Base-by-base conservation (phyloP, 2,113 vertebrate genomes). In the Amazona vittata region DNA sequence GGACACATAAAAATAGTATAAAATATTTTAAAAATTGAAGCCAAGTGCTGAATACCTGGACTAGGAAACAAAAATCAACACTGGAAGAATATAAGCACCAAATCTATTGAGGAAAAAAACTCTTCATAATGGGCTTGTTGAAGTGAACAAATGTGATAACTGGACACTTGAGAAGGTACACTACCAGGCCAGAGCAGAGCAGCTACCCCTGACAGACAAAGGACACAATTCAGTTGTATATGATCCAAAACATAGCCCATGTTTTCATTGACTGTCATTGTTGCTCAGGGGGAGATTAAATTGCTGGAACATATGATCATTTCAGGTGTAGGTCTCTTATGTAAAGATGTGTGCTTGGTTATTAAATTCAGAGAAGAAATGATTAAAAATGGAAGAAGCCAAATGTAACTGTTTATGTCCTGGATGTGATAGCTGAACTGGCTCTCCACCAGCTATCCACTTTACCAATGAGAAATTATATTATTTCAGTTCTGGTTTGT, bases 301-400 rank as follows among this genome's bases (percentile, higher is more conserved):
- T 67, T 95, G 20, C 64, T 86, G 73, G 68, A 93, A 95, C 76
- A 94, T 95, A 92, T 65, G 59, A 53, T 33, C 26, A 74, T 73
- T 96, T 91, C 76, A 91, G 68, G 59, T 65, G 35, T 53, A 95
- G 33, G 55, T 81, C 65, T 92, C 68, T 74, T 57, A 65, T 63
- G 63, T 4, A 74, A 44, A 52, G 21, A 57, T 25, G 24, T 67
- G 29, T 76, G 39, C 21, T 46, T 0, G 2, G 25, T 78, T 93
- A 84, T 78, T 81, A 84, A 91, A 89, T 91, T 50, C 55, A 87
- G 50, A 63, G 43, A 63, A 95, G 60, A 89, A 87, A 89, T 81
- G 8, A 86, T 63, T 86, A 91, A 67, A 93, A 91, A 60, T 37
- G 5, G 50, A 77, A 83, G 55, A 83, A 20, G 19, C 10, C 53